Base-by-base conservation (phyloP, 2,888 invertebrate genomes). In the Melanostoma mellinum region DNA sequence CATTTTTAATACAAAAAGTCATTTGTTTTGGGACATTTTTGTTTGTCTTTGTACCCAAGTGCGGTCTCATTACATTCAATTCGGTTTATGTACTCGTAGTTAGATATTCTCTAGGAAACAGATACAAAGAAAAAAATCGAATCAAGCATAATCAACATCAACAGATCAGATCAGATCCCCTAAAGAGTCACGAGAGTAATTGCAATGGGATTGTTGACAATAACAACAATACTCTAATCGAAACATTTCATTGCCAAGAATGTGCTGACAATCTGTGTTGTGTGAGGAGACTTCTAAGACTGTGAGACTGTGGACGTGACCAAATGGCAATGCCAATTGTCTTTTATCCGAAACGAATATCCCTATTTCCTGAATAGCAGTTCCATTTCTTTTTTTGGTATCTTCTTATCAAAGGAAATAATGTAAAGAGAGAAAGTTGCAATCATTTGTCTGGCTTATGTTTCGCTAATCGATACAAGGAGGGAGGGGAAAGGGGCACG, bases 181-280 rank as follows among this genome's bases (percentile, higher is more conserved):
- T 20, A 55, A 6, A 55, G 38, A 36, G 46, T 3, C 55, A 76
- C 33, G 71, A 48, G 50, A 68, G 61, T 81, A 77, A 77, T 81
- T 72, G 67, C 53, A 68, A 76, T 77, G 77, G 56, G 67, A 63
- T 77, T 77, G 72, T 61, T 76, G 72, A 76, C 71, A 76, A 65
- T 42, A 52, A 46, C 65, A 82, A 77, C 71, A 71, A 60, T 50
- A 81, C 48, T 67, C 76, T 72, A 56, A 72, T 56, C 36, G 61
- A 44, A 77, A 46, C 72, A 77, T 76, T 63, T 72, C 68, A 82
- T 72, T 72, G 55, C 44, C 50, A 46, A 61, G 61, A 72, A 68
- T 77, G 71, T 77, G 81, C 77, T 82, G 77, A 73, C 72, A 77
- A 67, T 53, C 71, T 61, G 60, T 32, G 20, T 20, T 20, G 20